These are phyloP conservation scores for Gallirallus australis DNA, from an alignment of 2,797 vertebrate genomes.

Conservation along the genomic window DNA sequence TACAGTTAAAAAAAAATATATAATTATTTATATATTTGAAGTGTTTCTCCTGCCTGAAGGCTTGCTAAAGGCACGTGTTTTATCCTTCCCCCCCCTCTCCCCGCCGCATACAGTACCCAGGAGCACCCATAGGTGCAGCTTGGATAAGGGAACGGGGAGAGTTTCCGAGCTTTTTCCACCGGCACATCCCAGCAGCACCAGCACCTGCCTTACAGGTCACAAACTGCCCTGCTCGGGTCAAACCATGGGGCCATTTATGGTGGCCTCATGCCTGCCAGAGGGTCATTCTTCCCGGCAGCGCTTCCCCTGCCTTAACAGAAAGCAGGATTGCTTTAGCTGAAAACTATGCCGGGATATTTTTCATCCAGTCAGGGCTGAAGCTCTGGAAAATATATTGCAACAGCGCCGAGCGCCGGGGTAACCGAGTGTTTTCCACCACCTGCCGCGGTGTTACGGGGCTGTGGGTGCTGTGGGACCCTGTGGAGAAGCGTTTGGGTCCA, in stretches of 20 bases:
- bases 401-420: neutral
- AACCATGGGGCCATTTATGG: conserved; percentile 6
- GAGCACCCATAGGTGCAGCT: neutral
- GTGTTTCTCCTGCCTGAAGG: neutral
- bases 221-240: accelerated
- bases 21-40: neutral
- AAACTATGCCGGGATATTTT: neutral
- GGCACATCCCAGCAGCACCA: neutral
- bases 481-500: accelerated
- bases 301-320: neutral
- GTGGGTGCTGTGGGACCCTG: accelerated
- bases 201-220: neutral
- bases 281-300: neutral
- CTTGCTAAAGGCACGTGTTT: neutral
- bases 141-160: neutral
- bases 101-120: accelerated
- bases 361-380: neutral
- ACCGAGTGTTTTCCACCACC: neutral
- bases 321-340: conserved; percentile 25
- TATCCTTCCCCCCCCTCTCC: neutral
- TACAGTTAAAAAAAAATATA: too few relatives aligned
- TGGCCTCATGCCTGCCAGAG: neutral
- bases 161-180: neutral
- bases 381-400: conserved; percentile 5
- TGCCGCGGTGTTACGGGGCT: accelerated